A percentile compares a stretch with the other conserved stretches of the same genome.
These are phyloP conservation scores for Crenichthys baileyi DNA, from an alignment of 2,797 vertebrate species.

Conservation along the genomic window DNA sequence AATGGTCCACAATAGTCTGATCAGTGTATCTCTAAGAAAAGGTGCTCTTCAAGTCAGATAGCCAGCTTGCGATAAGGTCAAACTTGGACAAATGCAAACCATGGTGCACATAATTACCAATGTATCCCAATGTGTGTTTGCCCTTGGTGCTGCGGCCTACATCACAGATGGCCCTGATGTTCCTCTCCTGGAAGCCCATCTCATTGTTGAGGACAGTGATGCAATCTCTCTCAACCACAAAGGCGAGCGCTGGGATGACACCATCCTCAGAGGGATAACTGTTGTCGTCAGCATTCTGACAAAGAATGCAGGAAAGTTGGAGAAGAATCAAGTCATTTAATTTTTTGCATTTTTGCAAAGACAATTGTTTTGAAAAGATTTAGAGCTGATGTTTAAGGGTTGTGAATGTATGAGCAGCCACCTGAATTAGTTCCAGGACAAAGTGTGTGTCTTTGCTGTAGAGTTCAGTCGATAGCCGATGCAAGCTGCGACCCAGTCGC, in stretches of 20 bases:
- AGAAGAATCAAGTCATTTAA: neutral
- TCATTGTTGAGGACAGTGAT: constrained; percentile 85
- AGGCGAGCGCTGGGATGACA: constrained; percentile 74
- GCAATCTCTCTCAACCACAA: constrained; percentile 80
- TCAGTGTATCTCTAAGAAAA: too few relatives aligned
- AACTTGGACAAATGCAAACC: neutral
- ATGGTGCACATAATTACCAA: constrained; percentile 63
- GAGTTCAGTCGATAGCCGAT: constrained; percentile 84
- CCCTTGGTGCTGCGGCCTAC: constrained; percentile 86
- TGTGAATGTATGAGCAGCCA: constrained; percentile 25
- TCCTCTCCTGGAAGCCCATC: constrained; percentile 80
- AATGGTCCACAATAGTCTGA: too few relatives aligned
- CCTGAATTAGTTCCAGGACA: constrained; percentile 86
- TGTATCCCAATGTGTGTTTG: constrained; percentile 85
- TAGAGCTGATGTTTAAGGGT: fast-evolving
- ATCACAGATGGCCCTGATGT: constrained; percentile 83
- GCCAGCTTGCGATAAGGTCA: neutral
- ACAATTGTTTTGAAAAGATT: neutral
- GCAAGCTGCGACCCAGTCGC: constrained; percentile 81
- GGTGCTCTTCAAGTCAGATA: neutral
- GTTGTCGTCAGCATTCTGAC: constrained; percentile 86
- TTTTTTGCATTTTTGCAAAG: neutral
- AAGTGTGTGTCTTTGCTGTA: constrained; percentile 89
- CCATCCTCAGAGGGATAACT: constrained; percentile 62
- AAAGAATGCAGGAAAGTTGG: neutral